These are phyloP conservation scores for Antheraea pernyi DNA, from an alignment of 1,140 invertebrate species.

Conservation along the genomic window DNA sequence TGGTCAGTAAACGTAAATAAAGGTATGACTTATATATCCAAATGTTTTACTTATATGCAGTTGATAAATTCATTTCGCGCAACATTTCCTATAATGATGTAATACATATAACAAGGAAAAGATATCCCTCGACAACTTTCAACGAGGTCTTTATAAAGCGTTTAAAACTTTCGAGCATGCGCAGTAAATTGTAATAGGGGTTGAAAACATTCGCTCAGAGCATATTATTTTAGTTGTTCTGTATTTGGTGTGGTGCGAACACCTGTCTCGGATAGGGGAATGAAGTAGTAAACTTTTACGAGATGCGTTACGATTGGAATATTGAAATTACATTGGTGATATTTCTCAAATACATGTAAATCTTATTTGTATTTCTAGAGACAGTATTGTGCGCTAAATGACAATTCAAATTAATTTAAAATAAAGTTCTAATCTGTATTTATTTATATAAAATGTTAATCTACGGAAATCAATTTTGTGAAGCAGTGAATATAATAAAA, in stretches of 20 bases:
- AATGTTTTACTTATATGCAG: too few relatives aligned
- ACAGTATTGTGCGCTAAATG: too few relatives aligned
- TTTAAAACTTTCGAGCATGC: slow-evolving; percentile 46
- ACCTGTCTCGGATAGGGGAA: slow-evolving; percentile 29
- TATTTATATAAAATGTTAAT: too few relatives aligned
- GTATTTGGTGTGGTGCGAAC: slow-evolving; percentile 27
- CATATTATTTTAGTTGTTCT: slow-evolving; percentile 44
- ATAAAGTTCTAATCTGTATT: too few relatives aligned
- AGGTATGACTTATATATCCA: too few relatives aligned
- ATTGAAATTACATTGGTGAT: background rate
- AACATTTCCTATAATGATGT: background rate
- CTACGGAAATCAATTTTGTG: too few relatives aligned
- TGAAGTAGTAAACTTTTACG: slow-evolving; percentile 58
- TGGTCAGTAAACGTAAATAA: too few relatives aligned
- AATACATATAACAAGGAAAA: background rate
- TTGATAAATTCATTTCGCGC: too few relatives aligned
- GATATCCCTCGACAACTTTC: background rate
- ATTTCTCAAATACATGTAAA: too few relatives aligned
- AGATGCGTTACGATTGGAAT: slow-evolving; percentile 1
- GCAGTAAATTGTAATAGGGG: slow-evolving; percentile 28
- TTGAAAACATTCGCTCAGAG: slow-evolving; percentile 48
- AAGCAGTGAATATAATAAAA: too few relatives aligned
- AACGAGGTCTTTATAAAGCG: slow-evolving; percentile 16
- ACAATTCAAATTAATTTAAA: too few relatives aligned
- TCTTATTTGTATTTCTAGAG: too few relatives aligned